phyloP scores from a whole-genome alignment of 1,140 invertebrate genomes.

The Tetramorium simillimum region DNA sequence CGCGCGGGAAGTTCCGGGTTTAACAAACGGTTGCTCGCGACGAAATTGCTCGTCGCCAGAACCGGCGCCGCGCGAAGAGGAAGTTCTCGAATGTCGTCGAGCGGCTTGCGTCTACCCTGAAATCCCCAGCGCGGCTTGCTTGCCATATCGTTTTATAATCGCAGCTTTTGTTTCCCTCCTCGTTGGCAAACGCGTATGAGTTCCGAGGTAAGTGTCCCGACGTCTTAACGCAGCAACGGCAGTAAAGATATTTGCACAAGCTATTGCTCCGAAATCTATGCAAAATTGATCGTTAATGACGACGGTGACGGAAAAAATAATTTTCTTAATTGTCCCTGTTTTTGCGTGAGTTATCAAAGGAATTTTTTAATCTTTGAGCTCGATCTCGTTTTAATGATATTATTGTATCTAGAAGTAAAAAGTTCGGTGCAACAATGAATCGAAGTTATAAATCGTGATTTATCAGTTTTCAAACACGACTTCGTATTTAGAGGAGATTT shows the following conservation, averaged over 20 bases:
- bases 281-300: neutral
- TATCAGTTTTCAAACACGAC: neutral
- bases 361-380: neutral
- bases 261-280: neutral
- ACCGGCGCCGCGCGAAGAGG: slow-evolving; percentile 23
- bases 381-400: neutral
- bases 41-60: slow-evolving; percentile 60
- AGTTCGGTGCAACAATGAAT: neutral
- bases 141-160: slow-evolving; percentile 67
- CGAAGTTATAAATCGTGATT: neutral
- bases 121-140: slow-evolving; percentile 15
- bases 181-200: neutral
- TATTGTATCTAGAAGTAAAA: neutral
- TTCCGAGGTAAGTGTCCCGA: neutral
- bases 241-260: neutral
- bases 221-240: neutral
- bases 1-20: slow-evolving; percentile 38
- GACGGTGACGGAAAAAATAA: neutral
- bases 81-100: slow-evolving; percentile 49
- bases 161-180: slow-evolving; percentile 61
- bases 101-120: slow-evolving; percentile 25
- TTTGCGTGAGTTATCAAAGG: neutral
- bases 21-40: slow-evolving; percentile 51
- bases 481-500: neutral
- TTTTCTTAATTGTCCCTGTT: neutral